Base-by-base conservation (phyloP, 2,113 vertebrate species). In the Petaurus breviceps region DNA sequence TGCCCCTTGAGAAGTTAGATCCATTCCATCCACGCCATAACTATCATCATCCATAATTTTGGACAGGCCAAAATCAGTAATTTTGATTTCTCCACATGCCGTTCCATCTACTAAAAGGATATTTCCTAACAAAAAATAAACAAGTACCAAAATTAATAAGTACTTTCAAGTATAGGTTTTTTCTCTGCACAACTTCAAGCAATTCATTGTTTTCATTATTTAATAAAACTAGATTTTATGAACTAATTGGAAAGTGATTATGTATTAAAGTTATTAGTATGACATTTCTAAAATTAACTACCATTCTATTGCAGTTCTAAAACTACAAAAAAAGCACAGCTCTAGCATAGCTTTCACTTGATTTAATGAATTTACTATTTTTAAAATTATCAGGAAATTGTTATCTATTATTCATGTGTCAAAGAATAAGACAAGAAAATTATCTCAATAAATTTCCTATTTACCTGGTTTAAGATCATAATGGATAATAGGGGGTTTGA, bases 21-120 rank as follows among this genome's bases (percentile, higher is more conserved):
- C 99, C 99, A 99, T 99, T 95, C 99, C 99, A 97, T 99, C 99
- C 89, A 99, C 99, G 25, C 99, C 99, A 1, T 99, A 99, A 98
- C 99, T 99, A 98, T 99, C 99, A 91, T 99, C 99, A 97, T 99
- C 99, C 99, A 99, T 99, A 98, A 99, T 99, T 99, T 99, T 99
- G 95, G 99, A 99, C 94, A 99, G 98, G 92, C 99, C 99, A 98
- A 99, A 99, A 98, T 99, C 99, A 16, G 99, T 99, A 97, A 99
- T 99, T 99, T 99, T 99, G 98, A 99, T 99, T 99, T 99, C 99
- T 96, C 99, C 99, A 97, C 99, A 99, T 94, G 99, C 99, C 89
- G 99, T 99, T 97, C 99, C 99, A 97, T 99, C 99, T 96, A 99
- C 99, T 97, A 99, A 98, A 98, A 99, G 99, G 96, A 99, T 99